Evolutionary conservation across 2,888 invertebrate species (phyloP).

Genomic region (Stictocephala bisonia): DNA sequence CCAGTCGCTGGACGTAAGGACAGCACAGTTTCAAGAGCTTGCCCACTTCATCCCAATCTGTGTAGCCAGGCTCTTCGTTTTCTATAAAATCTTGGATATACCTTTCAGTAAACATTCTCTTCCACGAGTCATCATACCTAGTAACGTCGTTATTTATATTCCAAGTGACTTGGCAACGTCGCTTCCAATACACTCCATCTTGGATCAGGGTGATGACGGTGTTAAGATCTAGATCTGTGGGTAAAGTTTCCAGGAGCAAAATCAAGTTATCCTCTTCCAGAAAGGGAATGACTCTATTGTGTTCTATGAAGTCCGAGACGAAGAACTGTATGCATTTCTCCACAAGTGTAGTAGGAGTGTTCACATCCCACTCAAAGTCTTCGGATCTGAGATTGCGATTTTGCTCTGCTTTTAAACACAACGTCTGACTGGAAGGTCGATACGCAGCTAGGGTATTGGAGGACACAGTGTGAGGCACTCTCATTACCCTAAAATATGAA

Average conservation of each 20-base stretch:
- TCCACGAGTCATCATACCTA: constrained; percentile 44
- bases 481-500: constrained; percentile 35
- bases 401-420: constrained; percentile 14
- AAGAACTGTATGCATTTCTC: constrained; percentile 31
- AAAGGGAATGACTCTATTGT: constrained; percentile 14
- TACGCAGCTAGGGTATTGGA: constrained; percentile 45
- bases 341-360: constrained; percentile 10
- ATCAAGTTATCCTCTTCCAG: constrained; percentile 28
- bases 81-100: constrained; percentile 47
- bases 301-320: constrained; percentile 32
- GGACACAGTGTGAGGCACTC: constrained; percentile 46
- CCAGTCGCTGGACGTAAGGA: constrained; percentile 36
- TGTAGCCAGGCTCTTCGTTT: constrained; percentile 43
- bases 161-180: constrained; percentile 42
- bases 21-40: constrained; percentile 38
- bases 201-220: constrained; percentile 38
- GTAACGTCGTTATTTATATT: constrained; percentile 34
- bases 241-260: constrained; percentile 38
- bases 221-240: constrained; percentile 34
- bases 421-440: constrained; percentile 18
- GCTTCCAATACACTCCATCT: constrained; percentile 49
- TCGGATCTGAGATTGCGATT: constrained; percentile 27
- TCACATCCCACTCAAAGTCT: constrained; percentile 43
- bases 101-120: constrained; percentile 44
- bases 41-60: constrained; percentile 44